Percentiles rank a stretch among this genome's conserved stretches.
Conservation (phyloP, 2,888 invertebrate genomes). For the Acrobeloides nanus region DNA sequence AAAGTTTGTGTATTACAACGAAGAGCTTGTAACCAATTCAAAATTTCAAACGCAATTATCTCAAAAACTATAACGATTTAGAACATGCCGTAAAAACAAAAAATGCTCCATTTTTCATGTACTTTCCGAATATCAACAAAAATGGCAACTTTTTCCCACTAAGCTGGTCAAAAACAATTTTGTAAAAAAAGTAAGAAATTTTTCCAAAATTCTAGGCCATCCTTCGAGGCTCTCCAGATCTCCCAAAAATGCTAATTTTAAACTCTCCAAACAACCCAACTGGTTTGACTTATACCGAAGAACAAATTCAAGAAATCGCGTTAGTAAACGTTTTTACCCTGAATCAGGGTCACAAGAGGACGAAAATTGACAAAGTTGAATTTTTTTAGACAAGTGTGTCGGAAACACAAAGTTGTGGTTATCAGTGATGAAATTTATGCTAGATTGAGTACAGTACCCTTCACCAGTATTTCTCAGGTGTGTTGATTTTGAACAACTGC, state of each 20-base stretch:
- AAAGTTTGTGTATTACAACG: too few species aligned
- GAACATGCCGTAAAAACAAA: too few species aligned
- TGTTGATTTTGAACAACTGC: neutral
- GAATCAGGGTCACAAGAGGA: too few species aligned
- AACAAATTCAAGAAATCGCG: conserved; percentile 6
- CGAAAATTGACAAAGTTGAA: too few species aligned
- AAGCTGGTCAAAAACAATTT: too few species aligned
- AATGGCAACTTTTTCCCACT: too few species aligned
- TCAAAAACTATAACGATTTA: too few species aligned
- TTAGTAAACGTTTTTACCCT: neutral
- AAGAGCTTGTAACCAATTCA: too few species aligned
- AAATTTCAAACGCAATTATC: too few species aligned
- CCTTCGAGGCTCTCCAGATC: conserved; percentile 5
- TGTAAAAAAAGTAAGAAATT: too few species aligned
- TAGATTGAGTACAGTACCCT: conserved; percentile 39
- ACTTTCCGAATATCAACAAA: too few species aligned
- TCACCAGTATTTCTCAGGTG: conserved; percentile 14
- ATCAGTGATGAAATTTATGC: conserved; percentile 55
- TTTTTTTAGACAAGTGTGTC: conserved; percentile 29
- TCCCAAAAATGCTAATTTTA: conserved; percentile 16
- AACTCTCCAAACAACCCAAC: conserved; percentile 22
- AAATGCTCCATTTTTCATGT: too few species aligned
- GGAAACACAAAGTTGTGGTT: conserved; percentile 51
- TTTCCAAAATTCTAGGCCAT: neutral
- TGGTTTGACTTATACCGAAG: conserved; percentile 11